phyloP scores from a whole-genome alignment of 2,888 invertebrate genomes.

The Mystacides longicornis region DNA sequence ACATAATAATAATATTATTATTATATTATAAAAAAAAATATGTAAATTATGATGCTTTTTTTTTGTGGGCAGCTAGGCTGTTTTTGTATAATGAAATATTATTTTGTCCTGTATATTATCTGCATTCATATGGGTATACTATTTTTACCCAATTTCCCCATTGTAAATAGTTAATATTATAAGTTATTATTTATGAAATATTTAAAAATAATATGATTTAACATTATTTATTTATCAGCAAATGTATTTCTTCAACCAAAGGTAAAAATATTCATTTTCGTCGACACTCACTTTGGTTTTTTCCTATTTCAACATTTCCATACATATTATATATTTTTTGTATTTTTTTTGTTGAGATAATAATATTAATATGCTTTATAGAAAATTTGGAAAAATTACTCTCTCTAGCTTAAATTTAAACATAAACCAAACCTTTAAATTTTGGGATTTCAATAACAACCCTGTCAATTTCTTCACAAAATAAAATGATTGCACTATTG shows the following conservation, averaged over 20 bases:
- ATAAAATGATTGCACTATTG: no score
- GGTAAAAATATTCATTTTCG: not conserved
- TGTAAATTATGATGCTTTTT: no score
- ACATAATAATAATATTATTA: no score
- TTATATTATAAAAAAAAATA: no score
- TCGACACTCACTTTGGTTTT: slow-evolving; percentile 6
- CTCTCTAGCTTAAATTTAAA: no score
- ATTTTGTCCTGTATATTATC: slow-evolving; percentile 7
- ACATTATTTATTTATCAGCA: slow-evolving; percentile 32
- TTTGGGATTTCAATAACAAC: no score
- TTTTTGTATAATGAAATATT: not conserved
- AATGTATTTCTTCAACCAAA: slow-evolving; percentile 9
- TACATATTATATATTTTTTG: slow-evolving; percentile 12
- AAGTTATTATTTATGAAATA: slow-evolving; percentile 48
- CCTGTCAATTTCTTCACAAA: no score
- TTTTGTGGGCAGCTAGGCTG: slow-evolving; percentile 13
- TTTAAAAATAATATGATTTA: slow-evolving; percentile 49
- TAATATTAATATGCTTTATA: no score
- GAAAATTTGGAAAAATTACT: no score
- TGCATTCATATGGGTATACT: no score
- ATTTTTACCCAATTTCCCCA: not conserved
- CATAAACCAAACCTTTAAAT: no score
- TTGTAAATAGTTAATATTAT: slow-evolving; percentile 30
- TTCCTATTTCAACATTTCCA: slow-evolving; percentile 23
- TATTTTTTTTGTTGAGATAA: slow-evolving; percentile 15